These are phyloP conservation scores for Idaea straminata DNA, from an alignment of 2,888 invertebrate species.

Conservation along the genomic window DNA sequence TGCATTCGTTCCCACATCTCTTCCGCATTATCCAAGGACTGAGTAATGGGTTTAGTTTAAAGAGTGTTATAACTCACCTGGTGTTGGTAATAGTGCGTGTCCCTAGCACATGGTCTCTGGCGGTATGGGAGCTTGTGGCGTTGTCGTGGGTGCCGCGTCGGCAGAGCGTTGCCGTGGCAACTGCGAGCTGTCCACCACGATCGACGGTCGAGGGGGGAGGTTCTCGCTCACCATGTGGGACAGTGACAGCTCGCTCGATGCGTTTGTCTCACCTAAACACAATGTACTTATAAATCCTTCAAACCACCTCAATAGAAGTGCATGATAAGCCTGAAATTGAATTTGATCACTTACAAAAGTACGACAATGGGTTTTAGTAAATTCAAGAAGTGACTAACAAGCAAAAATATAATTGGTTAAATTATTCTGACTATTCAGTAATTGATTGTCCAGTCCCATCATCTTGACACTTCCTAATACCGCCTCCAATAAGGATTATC, in stretches of 20 bases:
- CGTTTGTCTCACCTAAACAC: conserved; percentile 69
- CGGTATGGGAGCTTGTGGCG: conserved; percentile 57
- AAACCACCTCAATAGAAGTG: too few species aligned
- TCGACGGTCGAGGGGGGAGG: conserved; percentile 72
- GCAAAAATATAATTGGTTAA: too few species aligned
- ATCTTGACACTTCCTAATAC: too few species aligned
- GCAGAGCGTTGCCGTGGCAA: conserved; percentile 73
- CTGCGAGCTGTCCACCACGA: conserved; percentile 74
- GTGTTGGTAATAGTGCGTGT: background rate
- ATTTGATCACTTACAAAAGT: too few species aligned
- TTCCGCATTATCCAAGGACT: too few species aligned
- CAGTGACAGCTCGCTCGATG: conserved; percentile 73
- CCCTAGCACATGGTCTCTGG: conserved; percentile 74
- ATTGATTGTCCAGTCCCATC: too few species aligned
- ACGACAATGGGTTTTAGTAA: too few species aligned
- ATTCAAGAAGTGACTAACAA: too few species aligned
- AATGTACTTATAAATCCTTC: background rate
- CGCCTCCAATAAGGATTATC: too few species aligned
- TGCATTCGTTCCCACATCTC: too few species aligned
- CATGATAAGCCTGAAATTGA: too few species aligned
- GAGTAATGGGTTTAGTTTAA: background rate
- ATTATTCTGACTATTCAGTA: too few species aligned
- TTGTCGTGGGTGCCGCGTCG: conserved; percentile 54
- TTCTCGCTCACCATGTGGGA: conserved; percentile 77
- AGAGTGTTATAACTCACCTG: background rate